Percentiles rank a stretch among this genome's conserved stretches.
Evolutionary conservation across 2,888 invertebrate genomes (phyloP).

Genomic region (Drosophila hawaiiensis): DNA sequence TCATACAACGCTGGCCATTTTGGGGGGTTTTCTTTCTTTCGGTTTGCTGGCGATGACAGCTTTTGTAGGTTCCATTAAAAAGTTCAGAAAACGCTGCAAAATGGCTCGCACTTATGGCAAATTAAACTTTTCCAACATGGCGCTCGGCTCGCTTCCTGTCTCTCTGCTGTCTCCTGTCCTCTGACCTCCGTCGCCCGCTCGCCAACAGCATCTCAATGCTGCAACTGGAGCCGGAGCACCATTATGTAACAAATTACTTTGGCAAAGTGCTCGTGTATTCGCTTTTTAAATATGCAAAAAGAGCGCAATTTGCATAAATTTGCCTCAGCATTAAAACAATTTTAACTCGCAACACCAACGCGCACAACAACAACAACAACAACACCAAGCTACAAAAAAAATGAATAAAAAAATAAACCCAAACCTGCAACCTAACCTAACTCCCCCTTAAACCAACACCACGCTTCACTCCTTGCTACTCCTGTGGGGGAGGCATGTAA

Average conservation of each 20-base stretch:
- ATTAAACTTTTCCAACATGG: constrained; percentile 83
- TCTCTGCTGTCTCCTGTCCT: neutral
- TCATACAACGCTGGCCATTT: constrained; percentile 32
- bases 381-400: constrained; percentile 17
- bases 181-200: neutral
- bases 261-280: constrained; percentile 85
- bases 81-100: constrained; percentile 78
- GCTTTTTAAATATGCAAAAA: constrained; percentile 86
- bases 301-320: constrained; percentile 85
- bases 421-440: neutral
- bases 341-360: constrained; percentile 82
- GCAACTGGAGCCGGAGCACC: constrained; percentile 41
- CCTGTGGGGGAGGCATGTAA: constrained; percentile 9
- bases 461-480: constrained; percentile 3
- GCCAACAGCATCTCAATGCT: constrained; percentile 47
- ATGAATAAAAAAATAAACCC: neutral
- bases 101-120: constrained; percentile 82
- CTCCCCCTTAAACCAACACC: neutral
- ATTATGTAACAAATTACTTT: constrained; percentile 84
- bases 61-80: constrained; percentile 69
- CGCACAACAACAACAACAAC: constrained; percentile 42
- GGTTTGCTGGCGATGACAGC: constrained; percentile 43
- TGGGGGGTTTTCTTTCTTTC: constrained; percentile 21
- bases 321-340: constrained; percentile 85
- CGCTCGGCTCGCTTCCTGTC: constrained; percentile 45